Evolutionary conservation across 2,888 invertebrate species (phyloP).

Genomic region (Drosophila neutralis): DNA sequence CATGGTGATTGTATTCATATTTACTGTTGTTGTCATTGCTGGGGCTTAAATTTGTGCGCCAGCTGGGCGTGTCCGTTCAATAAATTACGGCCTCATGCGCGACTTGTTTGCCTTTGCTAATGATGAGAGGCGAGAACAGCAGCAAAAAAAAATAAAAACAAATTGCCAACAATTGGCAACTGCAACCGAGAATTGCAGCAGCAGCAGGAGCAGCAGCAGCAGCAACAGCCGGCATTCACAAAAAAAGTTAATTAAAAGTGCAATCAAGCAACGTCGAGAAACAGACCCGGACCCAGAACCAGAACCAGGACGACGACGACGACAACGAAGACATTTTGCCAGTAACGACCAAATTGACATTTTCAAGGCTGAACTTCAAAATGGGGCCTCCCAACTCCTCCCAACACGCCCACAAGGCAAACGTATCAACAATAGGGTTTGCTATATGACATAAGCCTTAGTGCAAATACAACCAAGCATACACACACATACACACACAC

Average conservation of each 20-base stretch:
- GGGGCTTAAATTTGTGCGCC: conserved; percentile 55
- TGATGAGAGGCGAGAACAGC: conserved; percentile 50
- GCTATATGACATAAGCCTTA: conserved; percentile 51
- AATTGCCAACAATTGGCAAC: conserved; percentile 66
- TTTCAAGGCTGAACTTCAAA: conserved; percentile 57
- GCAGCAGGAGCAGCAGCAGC: conserved; percentile 23
- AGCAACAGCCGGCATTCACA: conserved; percentile 36
- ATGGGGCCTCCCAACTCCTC: conserved; percentile 5
- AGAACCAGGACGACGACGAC: conserved; percentile 14
- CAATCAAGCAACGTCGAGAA: conserved; percentile 69
- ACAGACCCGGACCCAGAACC: conserved; percentile 27
- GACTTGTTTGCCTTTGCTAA: conserved; percentile 72
- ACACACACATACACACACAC: neutral
- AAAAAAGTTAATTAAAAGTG: conserved; percentile 82
- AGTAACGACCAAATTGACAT: conserved; percentile 55
- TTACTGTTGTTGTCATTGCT: conserved; percentile 21
- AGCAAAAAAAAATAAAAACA: conserved; percentile 33
- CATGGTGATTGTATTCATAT: conserved; percentile 43
- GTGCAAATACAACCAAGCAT: conserved; percentile 50
- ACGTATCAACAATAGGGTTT: conserved; percentile 44
- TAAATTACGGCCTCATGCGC: conserved; percentile 68
- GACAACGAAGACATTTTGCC: conserved; percentile 53
- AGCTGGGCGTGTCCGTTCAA: conserved; percentile 50
- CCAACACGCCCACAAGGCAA: conserved; percentile 4
- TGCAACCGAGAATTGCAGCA: conserved; percentile 32